Conservation (phyloP, 2,113 vertebrate species). For the Thymallus thymallus region DNA sequence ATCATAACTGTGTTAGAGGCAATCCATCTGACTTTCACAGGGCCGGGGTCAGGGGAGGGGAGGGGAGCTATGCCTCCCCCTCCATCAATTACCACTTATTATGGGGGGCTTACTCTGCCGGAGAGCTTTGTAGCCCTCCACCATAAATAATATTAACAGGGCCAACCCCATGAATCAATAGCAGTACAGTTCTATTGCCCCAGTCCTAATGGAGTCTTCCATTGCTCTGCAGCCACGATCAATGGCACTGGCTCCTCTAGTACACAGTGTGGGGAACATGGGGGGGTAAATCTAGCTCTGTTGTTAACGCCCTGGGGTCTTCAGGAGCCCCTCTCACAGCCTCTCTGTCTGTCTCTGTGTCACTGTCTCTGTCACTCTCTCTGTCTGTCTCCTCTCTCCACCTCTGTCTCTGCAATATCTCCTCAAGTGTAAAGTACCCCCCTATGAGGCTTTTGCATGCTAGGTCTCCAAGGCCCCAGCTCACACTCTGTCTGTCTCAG, state of each 20-base stretch:
- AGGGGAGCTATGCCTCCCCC: slow-evolving; percentile 79
- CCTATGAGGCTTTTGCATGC: no score
- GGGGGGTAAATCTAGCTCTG: slow-evolving; percentile 67
- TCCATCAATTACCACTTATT: slow-evolving; percentile 97
- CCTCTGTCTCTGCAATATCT: slow-evolving; percentile 4
- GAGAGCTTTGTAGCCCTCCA: slow-evolving; percentile 75
- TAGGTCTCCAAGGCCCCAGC: no score
- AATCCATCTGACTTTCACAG: slow-evolving; percentile 89
- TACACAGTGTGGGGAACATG: slow-evolving; percentile 39
- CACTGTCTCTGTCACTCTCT: slow-evolving; percentile 20
- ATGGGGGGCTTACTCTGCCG: slow-evolving; percentile 79
- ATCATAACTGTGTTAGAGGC: slow-evolving; percentile 92
- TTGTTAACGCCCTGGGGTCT: slow-evolving; percentile 62
- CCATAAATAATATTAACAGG: slow-evolving; percentile 95
- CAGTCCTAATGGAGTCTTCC: slow-evolving; percentile 77
- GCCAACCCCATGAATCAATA: slow-evolving; percentile 86
- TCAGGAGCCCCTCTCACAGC: slow-evolving; percentile 42
- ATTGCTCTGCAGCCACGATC: slow-evolving; percentile 78
- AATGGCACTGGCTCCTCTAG: slow-evolving; percentile 73
- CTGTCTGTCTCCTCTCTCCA: slow-evolving; percentile 14
- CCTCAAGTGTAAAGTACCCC: no score
- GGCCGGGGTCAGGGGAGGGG: slow-evolving; percentile 84
- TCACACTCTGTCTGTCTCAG: slow-evolving; percentile 24
- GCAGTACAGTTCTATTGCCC: slow-evolving; percentile 83
- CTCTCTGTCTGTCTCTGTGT: slow-evolving; percentile 49